phyloP scores from a whole-genome alignment of 2,797 vertebrate species.

The Ctenosaura bakeri region DNA sequence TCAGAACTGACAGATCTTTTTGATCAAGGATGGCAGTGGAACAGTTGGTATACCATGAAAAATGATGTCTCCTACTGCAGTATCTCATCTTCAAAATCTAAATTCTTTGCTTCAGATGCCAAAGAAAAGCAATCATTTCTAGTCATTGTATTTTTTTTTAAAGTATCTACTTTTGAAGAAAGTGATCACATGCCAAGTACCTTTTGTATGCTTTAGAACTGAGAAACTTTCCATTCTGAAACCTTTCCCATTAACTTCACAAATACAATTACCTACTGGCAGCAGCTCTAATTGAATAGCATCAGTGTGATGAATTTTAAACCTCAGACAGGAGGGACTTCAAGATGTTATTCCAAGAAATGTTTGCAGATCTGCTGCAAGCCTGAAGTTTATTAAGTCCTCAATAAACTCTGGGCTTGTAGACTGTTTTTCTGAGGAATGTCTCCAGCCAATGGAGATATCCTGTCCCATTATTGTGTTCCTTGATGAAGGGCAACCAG shows the following conservation, averaged over 20 bases:
- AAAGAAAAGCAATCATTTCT: neutral
- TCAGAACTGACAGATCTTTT: neutral
- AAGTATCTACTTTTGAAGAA: neutral
- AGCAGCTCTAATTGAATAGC: constrained; percentile 13
- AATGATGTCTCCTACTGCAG: neutral
- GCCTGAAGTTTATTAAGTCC: neutral
- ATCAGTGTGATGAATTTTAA: neutral
- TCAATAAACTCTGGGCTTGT: neutral
- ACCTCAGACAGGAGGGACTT: neutral
- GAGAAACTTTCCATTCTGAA: constrained; percentile 32
- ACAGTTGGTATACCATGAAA: neutral
- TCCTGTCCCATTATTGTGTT: neutral
- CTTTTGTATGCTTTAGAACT: neutral
- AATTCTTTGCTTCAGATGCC: neutral
- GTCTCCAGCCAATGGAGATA: neutral
- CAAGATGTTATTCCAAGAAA: neutral
- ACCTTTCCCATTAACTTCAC: constrained; percentile 16
- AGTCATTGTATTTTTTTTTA: neutral
- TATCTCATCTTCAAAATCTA: neutral
- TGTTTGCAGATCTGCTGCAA: neutral
- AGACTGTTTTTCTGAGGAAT: neutral
- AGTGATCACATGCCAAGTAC: neutral
- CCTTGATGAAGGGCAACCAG: neutral
- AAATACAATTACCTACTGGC: constrained; percentile 17
- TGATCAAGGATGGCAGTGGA: neutral